Percentiles rank a stretch among this genome's conserved stretches.
These are phyloP conservation scores for Cottoperca gobio DNA, from an alignment of 2,797 vertebrate species.

Conservation along the genomic window DNA sequence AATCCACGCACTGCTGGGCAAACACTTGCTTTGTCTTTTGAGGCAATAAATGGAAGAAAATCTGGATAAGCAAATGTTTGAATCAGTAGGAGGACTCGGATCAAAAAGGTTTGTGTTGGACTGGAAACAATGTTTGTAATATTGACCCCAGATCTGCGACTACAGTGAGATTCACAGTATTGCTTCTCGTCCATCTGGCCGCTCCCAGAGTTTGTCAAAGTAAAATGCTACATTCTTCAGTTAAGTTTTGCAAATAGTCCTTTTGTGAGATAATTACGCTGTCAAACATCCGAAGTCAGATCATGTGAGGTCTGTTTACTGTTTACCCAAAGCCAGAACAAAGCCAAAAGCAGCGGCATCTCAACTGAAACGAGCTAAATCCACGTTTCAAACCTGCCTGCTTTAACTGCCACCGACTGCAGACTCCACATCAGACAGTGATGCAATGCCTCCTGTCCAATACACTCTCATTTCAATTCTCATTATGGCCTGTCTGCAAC, in stretches of 20 bases:
- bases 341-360: conserved; percentile 42
- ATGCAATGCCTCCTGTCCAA: conserved; percentile 70
- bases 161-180: conserved; percentile 48
- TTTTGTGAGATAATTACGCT: conserved; percentile 15
- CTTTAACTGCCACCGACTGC: conserved; percentile 54
- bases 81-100: conserved; percentile 61
- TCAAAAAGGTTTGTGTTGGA: conserved; percentile 75
- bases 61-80: conserved; percentile 76
- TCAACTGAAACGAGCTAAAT: conserved; percentile 38
- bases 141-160: conserved; percentile 63
- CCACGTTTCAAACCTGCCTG: conserved; percentile 44
- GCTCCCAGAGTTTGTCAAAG: conserved; percentile 27
- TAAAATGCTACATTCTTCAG: conserved; percentile 42
- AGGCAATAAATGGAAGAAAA: conserved; percentile 63
- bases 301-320: conserved; percentile 40
- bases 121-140: conserved; percentile 66
- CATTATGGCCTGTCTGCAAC: conserved; percentile 62
- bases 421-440: conserved; percentile 60
- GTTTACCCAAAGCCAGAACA: conserved; percentile 43
- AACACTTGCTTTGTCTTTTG: conserved; percentile 47
- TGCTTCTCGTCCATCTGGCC: conserved; percentile 49
- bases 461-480: conserved; percentile 73
- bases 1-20: conserved; percentile 18
- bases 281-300: conserved; percentile 37
- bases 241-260: conserved; percentile 49